Base-by-base conservation (phyloP, 2,888 invertebrate species). In the Pristionchus mayeri region DNA sequence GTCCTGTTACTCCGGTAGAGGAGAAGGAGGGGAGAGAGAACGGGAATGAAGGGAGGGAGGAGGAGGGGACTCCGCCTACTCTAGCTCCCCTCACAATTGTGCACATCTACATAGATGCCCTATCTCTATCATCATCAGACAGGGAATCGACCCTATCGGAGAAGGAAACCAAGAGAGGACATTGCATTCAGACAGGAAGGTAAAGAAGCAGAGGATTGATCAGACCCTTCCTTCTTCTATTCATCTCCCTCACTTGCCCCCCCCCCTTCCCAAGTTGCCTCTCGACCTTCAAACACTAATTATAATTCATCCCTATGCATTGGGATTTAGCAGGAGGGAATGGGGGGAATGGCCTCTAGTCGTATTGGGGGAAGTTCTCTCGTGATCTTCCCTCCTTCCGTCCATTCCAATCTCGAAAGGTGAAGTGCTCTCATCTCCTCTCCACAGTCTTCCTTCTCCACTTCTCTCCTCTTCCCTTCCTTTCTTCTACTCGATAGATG, bases 201-300 rank as follows among this genome's bases (percentile, higher is more conserved):
- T 13, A 44, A 44, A 44, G 13, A 44, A 24, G 24, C 40, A 40
- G 13, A 0, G 11, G 44, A 44, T 44, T 71, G 40, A 27, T 78
- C 50, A 30, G 13, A 16, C 30, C 30, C 27, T 78, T 78, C 76
- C 48, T 30, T 44, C 34, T 1, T 48, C 75, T 13, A 40, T 48
- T 24, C 48, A 40, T 75, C 44, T 75, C 24, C 44, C 40, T 34
- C 44, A n/a, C 75, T 16, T n/a, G 6, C 37, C 44, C 40, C 30
- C n/a, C 21, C 50, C 76, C 44, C 71, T 24, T 71, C 24, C 40
- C 71, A 71, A 71, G 71, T 71, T 71, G 2, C 7, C 71, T 71
- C 71, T 44, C 71, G 71, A 71, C 71, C 71, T 71, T 71, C 71
- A 71, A 71, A 37, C 44, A 34, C 37, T 71, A 71, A 71, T 71